phyloP scores from a whole-genome alignment of 2,797 vertebrate species.

The Periparus ater region DNA sequence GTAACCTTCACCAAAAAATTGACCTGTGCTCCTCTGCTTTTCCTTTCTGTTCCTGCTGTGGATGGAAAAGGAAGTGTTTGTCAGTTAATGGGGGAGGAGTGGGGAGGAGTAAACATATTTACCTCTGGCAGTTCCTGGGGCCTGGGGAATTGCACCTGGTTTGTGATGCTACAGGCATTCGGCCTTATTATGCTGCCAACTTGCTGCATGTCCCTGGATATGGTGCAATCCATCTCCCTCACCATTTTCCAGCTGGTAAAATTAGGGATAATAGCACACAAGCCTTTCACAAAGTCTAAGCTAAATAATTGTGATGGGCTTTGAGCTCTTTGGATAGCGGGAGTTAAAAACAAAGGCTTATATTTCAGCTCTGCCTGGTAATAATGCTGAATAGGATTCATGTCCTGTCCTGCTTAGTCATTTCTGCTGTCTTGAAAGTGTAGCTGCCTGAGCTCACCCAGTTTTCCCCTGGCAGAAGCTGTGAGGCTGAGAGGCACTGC shows the following conservation, averaged over 20 bases:
- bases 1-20: neutral
- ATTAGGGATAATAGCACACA: slow-evolving; percentile 36
- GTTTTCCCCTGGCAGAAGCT: neutral
- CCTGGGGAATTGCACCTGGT: neutral
- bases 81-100: neutral
- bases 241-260: slow-evolving; percentile 23
- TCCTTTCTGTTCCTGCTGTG: neutral
- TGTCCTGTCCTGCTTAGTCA: slow-evolving; percentile 26
- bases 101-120: neutral
- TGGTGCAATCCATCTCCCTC: neutral
- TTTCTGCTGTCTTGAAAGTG: neutral
- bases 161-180: neutral
- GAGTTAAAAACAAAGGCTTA: slow-evolving; percentile 55
- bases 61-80: neutral
- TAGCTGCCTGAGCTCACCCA: neutral
- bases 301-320: slow-evolving; percentile 51
- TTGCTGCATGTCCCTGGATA: neutral
- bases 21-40: neutral
- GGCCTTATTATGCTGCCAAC: neutral
- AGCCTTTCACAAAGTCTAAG: slow-evolving; percentile 41
- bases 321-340: slow-evolving; percentile 9
- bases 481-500: neutral
- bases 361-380: slow-evolving; percentile 32
- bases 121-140: neutral
- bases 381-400: slow-evolving; percentile 38